Base-by-base conservation (phyloP, 2,797 vertebrate species). In the Myiotriccus ornatus region DNA sequence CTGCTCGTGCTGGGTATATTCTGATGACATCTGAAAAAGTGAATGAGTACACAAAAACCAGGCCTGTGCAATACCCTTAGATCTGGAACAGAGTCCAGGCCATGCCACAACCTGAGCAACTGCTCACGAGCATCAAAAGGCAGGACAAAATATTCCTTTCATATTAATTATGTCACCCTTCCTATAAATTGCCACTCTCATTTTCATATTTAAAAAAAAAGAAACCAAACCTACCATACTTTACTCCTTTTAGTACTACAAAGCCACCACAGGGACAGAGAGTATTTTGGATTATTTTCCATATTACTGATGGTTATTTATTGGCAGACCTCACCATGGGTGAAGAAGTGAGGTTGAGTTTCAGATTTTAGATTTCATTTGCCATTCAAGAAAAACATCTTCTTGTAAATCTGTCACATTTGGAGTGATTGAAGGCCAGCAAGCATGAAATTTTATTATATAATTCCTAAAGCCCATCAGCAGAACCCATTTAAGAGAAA, bases 61-160 rank as follows among this genome's bases (percentile, higher is more conserved):
- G 70, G 10, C 2, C 50, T 37, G 37, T 34, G 19, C 0, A 0
- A 82, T 49, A 50, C 37, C n/a, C 49, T 16, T 14, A n/a, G 4
- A 14, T 14, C 5, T 12, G 22, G 55, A 84, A 39, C 41, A 25
- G 15, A n/a, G 44, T 4, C 37, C 1, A 23, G 62, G 35, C 64
- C 32, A 3, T 7, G 44, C 39, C 60, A 62, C 50, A 44, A 5
- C 2, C 11, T 41, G 44, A 84, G 69, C 27, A 77, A 43, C 39
- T 49, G 28, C 55, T 27, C 35, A 2, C 1, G 2, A 75, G 28
- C 47, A 60, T 6, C 44, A 41, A 32, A n/a, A 49, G 8, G 49
- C 7, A 37, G 21, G 52, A 74, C n/a, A 59, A 79, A 65, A 86
- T n/a, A n/a, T 78, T 64, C 35, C 57, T 77, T 74, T 68, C 12